A percentile compares a stretch with the other conserved stretches of the same genome.
phyloP scores from a whole-genome alignment of 2,113 vertebrate species.

The Elephas maximus region DNA sequence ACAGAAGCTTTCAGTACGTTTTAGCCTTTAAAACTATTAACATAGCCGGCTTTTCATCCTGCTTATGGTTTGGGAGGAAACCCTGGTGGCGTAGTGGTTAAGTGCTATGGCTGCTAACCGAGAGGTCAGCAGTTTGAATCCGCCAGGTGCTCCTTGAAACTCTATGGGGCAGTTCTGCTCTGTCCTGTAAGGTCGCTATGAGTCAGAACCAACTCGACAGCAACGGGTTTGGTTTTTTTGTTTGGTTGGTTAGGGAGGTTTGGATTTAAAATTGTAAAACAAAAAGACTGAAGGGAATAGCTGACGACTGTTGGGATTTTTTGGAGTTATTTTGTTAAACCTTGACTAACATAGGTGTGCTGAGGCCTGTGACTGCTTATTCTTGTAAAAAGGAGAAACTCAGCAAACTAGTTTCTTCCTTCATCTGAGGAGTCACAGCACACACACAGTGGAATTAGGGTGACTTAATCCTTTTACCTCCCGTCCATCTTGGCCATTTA shows the following conservation, averaged over 20 bases:
- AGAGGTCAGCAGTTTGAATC: too few species aligned
- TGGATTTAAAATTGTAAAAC: conserved; percentile 61
- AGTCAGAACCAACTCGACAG: too few species aligned
- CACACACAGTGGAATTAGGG: not conserved
- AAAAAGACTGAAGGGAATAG: conserved; percentile 51
- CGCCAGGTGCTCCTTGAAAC: too few species aligned
- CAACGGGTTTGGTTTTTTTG: too few species aligned
- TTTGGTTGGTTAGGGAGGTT: conserved; percentile 29
- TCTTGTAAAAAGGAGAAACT: conserved; percentile 34
- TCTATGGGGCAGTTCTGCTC: too few species aligned
- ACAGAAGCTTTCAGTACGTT: conserved; percentile 58
- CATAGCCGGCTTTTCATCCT: conserved; percentile 46
- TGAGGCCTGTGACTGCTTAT: not conserved
- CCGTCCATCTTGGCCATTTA: conserved; percentile 56
- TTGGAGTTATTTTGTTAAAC: not conserved
- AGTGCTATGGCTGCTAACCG: too few species aligned
- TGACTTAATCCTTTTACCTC: conserved; percentile 61
- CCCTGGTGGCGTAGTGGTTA: too few species aligned
- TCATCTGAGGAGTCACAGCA: not conserved
- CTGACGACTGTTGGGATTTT: not conserved
- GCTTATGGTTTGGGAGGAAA: conserved; percentile 12
- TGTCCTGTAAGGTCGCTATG: too few species aligned
- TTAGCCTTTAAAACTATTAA: not conserved
- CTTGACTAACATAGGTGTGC: not conserved
- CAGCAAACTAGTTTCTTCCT: conserved; percentile 22